A percentile compares a stretch with the other conserved stretches of the same genome.
These are phyloP conservation scores for Dinoponera quadriceps DNA, from an alignment of 1,140 invertebrate species.

Conservation along the genomic window DNA sequence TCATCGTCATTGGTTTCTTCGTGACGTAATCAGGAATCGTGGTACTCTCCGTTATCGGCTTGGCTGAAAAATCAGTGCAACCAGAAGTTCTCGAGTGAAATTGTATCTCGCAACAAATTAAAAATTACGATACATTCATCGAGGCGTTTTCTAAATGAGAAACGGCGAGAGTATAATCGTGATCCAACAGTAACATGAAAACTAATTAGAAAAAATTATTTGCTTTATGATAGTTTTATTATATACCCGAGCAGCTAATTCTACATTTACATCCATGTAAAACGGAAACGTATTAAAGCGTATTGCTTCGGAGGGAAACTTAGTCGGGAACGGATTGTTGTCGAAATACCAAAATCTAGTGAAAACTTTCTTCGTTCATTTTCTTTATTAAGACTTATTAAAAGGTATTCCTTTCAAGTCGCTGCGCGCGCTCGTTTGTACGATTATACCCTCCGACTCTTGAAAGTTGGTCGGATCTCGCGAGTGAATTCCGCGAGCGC, in stretches of 20 bases:
- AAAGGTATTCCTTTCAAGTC: conserved; percentile 22
- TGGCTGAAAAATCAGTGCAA: conserved; percentile 65
- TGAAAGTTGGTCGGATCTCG: conserved; percentile 26
- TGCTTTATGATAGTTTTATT: too few species aligned
- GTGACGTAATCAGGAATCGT: conserved; percentile 72
- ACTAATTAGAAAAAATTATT: too few species aligned
- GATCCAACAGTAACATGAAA: too few species aligned
- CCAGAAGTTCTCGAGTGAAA: neutral
- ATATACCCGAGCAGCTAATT: too few species aligned
- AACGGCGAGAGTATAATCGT: neutral
- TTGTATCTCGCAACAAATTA: neutral
- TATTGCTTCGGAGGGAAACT: neutral
- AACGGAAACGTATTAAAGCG: neutral
- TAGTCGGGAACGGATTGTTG: neutral
- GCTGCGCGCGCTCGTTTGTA: neutral
- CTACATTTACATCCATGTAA: neutral
- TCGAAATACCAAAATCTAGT: neutral
- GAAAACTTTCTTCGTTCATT: neutral
- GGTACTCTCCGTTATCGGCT: conserved; percentile 68
- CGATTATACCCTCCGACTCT: conserved; percentile 12
- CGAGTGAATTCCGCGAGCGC: conserved; percentile 15
- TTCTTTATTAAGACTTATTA: conserved; percentile 8
- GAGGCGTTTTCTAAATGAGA: neutral
- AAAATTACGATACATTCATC: neutral
- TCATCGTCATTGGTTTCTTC: conserved; percentile 73